Base-by-base conservation (phyloP, 2,113 vertebrate genomes). In the Aythya baeri region DNA sequence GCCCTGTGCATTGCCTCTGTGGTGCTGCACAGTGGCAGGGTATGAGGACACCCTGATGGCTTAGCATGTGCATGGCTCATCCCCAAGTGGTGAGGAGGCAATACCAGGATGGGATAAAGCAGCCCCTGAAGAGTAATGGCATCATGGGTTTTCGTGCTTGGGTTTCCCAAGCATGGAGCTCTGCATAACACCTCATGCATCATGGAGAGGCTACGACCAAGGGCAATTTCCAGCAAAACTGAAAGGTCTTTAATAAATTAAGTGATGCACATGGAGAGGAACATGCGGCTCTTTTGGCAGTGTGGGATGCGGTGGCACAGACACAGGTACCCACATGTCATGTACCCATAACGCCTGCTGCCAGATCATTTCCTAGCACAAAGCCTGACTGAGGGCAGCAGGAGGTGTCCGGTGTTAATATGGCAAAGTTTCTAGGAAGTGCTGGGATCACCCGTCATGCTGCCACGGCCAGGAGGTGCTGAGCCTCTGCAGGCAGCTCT, bases 401-500 rank as follows among this genome's bases (percentile, higher is more conserved):
- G 23, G 23, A 52, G 50, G 50, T 52, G 23, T 52, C 50, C 23
- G 13, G 50, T 25, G 50, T 52, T 52, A 25, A 7, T 13, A 52
- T 52, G 50, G 50, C 50, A 52, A 52, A 52, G 50, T 13, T 26
- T 26, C 50, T 52, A 25, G 50, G 50, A 52, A 26, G 50, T 52
- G 50, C 23, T 25, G 23, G 50, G 23, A 52, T 52, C 23, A 25
- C 23, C 50, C 50, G 4, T 25, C 50, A 52, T 25, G 23, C 50
- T 25, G 23, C 57, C 16, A 7, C 0, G 0, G 71, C 55, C 17
- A 21, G 49, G 52, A 76, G 81, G 32, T 17, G 66, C 78, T 1
- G 1, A 16, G 5, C 17, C 72, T 6, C 82, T 36, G 73, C 5
- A 3, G 41, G 52, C 31, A 44, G 66, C 0, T 0, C 49, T 50